phyloP scores from a whole-genome alignment of 1,140 invertebrate genomes.

The Lordiphosa mommai region DNA sequence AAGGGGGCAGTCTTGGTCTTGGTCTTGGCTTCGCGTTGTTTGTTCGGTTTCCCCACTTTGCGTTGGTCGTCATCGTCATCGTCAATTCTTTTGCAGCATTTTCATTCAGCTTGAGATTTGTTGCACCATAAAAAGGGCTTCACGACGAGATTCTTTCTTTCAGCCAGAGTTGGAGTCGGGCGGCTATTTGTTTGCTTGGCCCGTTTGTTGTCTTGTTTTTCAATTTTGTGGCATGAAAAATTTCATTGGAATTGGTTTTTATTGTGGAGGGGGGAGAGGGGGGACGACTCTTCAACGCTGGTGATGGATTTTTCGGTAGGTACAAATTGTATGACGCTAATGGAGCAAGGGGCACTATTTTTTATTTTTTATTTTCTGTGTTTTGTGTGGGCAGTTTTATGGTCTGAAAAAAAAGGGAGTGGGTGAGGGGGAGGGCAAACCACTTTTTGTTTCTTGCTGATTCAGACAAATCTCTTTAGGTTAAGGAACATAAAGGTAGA shows the following conservation, averaged over 20 bases:
- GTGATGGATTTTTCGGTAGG: slow-evolving; percentile 70
- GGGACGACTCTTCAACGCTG: slow-evolving; percentile 29
- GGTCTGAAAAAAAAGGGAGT: background rate
- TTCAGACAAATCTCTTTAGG: slow-evolving; percentile 54
- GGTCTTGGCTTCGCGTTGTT: slow-evolving; percentile 52
- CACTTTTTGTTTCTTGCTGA: slow-evolving; percentile 5
- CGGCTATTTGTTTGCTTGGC: slow-evolving; percentile 50
- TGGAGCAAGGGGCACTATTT: slow-evolving; percentile 47
- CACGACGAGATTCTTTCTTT: slow-evolving; percentile 43
- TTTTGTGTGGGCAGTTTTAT: slow-evolving; percentile 4
- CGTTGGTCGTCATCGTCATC: slow-evolving; percentile 53
- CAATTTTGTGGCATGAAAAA: slow-evolving; percentile 68
- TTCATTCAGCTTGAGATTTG: slow-evolving; percentile 61
- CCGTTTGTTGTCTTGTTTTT: slow-evolving; percentile 32
- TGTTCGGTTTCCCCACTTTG: slow-evolving; percentile 68
- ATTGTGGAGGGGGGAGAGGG: slow-evolving; percentile 68
- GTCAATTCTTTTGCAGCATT: slow-evolving; percentile 25
- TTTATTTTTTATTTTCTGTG: slow-evolving; percentile 2
- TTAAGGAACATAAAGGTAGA: slow-evolving; percentile 25
- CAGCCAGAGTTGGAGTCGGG: slow-evolving; percentile 16
- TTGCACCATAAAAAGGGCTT: slow-evolving; percentile 74
- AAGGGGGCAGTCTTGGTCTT: slow-evolving; percentile 6
- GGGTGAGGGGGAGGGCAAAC: background rate
- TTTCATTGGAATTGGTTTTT: slow-evolving; percentile 76
- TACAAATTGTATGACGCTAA: slow-evolving; percentile 71